phyloP scores from a whole-genome alignment of 2,113 vertebrate genomes.

The Gavialis gangeticus region DNA sequence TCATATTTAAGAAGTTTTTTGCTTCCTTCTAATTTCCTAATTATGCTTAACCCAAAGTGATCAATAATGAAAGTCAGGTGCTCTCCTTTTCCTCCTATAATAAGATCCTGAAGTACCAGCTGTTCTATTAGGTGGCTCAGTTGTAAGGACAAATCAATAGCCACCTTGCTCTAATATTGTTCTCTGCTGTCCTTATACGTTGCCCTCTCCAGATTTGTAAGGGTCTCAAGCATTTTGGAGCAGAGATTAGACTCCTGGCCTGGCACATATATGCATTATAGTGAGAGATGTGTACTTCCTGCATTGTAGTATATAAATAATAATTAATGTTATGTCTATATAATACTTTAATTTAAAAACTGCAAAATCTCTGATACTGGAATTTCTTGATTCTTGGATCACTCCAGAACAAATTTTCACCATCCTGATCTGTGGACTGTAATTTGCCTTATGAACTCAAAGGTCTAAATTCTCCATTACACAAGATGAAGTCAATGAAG shows the following conservation, averaged over 20 bases:
- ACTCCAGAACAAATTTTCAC: neutral
- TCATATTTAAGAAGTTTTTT: neutral
- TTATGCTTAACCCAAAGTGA: neutral
- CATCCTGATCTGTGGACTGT: neutral
- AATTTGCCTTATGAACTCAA: neutral
- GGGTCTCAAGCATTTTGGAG: neutral
- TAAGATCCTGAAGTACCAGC: neutral
- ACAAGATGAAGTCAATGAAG: neutral
- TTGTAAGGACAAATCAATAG: neutral
- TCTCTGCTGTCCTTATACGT: neutral
- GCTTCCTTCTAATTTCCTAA: neutral
- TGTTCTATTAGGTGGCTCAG: neutral
- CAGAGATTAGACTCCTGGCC: neutral
- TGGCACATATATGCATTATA: neutral
- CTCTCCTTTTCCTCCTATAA: neutral
- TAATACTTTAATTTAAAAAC: neutral
- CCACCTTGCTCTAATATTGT: neutral
- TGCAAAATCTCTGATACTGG: neutral
- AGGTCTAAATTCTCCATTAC: fast-evolving
- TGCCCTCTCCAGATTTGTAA: neutral
- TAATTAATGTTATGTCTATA: neutral
- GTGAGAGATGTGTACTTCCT: fast-evolving
- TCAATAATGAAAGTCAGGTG: neutral
- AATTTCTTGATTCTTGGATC: neutral
- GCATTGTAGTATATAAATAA: neutral